phyloP scores from a whole-genome alignment of 2,888 invertebrate genomes.

The Mongoloraphidia duomilia region DNA sequence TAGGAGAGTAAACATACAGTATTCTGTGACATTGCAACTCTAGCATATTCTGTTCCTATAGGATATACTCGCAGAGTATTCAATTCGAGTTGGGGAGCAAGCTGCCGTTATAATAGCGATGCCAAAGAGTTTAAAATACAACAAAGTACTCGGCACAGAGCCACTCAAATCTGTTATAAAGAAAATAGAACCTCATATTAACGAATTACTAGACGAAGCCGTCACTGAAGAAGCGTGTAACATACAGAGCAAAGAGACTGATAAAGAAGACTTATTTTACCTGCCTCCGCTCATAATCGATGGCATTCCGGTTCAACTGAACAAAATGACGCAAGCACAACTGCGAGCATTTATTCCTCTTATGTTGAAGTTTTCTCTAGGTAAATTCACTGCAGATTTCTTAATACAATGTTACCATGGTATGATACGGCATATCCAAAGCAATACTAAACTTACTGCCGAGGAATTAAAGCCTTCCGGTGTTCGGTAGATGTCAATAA shows the following conservation, averaged over 20 bases:
- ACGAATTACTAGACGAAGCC: slow-evolving; percentile 78
- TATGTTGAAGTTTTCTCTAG: slow-evolving; percentile 88
- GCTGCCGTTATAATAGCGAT: slow-evolving; percentile 83
- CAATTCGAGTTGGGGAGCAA: slow-evolving; percentile 83
- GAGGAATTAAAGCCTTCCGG: no score
- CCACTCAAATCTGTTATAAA: slow-evolving; percentile 82
- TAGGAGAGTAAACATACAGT: no score
- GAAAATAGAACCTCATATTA: slow-evolving; percentile 66
- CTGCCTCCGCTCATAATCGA: slow-evolving; percentile 82
- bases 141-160: slow-evolving; percentile 84
- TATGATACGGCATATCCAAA: no score
- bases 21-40: no score
- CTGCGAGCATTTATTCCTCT: slow-evolving; percentile 82
- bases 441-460: neutral
- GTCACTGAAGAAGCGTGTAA: slow-evolving; percentile 75
- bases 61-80: slow-evolving; percentile 60
- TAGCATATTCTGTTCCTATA: no score
- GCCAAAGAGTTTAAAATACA: slow-evolving; percentile 63
- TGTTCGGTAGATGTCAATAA: neutral
- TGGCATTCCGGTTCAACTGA: slow-evolving; percentile 86
- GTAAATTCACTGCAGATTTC: slow-evolving; percentile 24
- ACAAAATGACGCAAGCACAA: slow-evolving; percentile 93
- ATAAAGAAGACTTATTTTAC: slow-evolving; percentile 80
- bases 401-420: no score
- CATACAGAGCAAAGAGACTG: slow-evolving; percentile 59